These are phyloP conservation scores for Lasioglossum marginatum DNA, from an alignment of 2,888 invertebrate species.

Conservation along the genomic window DNA sequence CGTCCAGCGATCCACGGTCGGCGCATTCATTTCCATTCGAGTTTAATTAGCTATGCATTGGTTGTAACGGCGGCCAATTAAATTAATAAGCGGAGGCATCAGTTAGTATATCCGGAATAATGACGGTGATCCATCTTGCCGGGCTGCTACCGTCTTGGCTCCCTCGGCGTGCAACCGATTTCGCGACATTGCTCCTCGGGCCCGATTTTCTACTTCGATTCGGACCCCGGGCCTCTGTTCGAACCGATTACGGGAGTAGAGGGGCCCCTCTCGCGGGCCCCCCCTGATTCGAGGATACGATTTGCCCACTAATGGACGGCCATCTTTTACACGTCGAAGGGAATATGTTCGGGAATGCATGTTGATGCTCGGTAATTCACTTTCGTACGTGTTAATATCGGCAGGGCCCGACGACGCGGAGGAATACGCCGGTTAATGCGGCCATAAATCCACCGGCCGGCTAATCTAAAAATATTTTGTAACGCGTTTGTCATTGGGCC, in stretches of 20 bases:
- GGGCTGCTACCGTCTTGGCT: constrained; percentile 74
- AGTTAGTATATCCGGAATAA: constrained; percentile 79
- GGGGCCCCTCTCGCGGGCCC: constrained; percentile 37
- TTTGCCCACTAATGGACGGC: constrained; percentile 65
- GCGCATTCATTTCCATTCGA: constrained; percentile 74
- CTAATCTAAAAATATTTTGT: constrained; percentile 61
- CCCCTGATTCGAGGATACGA: constrained; percentile 59
- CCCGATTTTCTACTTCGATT: constrained; percentile 26
- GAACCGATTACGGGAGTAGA: constrained; percentile 47
- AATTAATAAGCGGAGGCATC: constrained; percentile 81
- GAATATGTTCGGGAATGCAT: constrained; percentile 69
- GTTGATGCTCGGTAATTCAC: constrained; percentile 72
- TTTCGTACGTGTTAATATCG: constrained; percentile 74
- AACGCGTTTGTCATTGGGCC: constrained; percentile 53
- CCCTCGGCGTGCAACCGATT: constrained; percentile 48
- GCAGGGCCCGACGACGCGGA: constrained; percentile 60
- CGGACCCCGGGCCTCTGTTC: neutral
- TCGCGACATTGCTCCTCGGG: constrained; percentile 55
- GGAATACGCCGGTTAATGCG: constrained; percentile 63
- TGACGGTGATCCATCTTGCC: constrained; percentile 77
- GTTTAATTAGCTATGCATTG: constrained; percentile 81
- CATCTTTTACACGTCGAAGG: constrained; percentile 67
- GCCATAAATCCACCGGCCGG: constrained; percentile 58
- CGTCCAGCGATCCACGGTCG: constrained; percentile 26
- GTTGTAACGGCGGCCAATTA: constrained; percentile 80